Evolutionary conservation across 2,113 vertebrate genomes (phyloP).

Genomic region (Thinocorus orbignyianus): DNA sequence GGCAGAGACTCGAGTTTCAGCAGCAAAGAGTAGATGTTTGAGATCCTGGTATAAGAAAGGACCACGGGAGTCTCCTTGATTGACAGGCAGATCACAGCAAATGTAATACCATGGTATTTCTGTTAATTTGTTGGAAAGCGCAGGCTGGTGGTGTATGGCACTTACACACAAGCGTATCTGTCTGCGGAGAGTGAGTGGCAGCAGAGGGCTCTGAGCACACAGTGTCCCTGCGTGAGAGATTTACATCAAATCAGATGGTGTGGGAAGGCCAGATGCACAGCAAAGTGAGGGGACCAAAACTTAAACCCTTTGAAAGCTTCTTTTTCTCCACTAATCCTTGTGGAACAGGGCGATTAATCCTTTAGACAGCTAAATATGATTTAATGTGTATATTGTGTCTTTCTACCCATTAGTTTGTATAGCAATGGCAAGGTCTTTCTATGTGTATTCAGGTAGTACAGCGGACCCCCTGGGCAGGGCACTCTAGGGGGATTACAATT

Average conservation of each 20-base stretch:
- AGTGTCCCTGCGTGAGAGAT: neutral
- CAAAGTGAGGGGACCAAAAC: neutral
- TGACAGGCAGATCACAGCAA: neutral
- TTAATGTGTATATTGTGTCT: neutral
- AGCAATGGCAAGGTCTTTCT: neutral
- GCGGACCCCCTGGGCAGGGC: neutral
- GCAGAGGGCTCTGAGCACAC: neutral
- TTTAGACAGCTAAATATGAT: neutral
- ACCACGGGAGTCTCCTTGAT: neutral
- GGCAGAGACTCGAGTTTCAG: neutral
- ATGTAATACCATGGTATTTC: neutral
- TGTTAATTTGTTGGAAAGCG: neutral
- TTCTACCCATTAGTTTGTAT: neutral
- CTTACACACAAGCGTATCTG: neutral
- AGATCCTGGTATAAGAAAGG: neutral
- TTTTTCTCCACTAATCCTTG: neutral
- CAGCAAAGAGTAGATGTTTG: neutral
- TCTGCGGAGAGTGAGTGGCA: neutral
- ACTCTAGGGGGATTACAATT: neutral
- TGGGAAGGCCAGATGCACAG: neutral
- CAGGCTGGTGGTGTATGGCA: neutral
- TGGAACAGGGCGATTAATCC: neutral
- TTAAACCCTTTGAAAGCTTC: neutral
- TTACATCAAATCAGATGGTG: neutral
- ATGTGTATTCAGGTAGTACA: accelerated